phyloP scores from a whole-genome alignment of 2,797 vertebrate genomes.

The Stomatorhinus walkeri region DNA sequence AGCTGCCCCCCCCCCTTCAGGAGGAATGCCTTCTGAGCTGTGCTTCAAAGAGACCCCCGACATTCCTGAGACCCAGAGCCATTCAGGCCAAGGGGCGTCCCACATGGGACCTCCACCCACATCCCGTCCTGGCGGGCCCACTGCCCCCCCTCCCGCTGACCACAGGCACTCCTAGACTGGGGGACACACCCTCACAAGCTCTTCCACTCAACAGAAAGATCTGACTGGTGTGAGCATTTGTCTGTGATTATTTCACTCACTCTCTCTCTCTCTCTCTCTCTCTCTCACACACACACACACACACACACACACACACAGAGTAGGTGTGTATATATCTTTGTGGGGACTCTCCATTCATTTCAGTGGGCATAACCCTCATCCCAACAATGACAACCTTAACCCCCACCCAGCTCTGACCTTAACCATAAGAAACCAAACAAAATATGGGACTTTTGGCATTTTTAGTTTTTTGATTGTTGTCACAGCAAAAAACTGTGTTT shows the following conservation, averaged over 20 bases:
- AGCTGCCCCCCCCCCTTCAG: neutral
- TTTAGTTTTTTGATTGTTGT: neutral
- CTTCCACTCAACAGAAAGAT: neutral
- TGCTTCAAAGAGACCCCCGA: neutral
- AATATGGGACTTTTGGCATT: neutral
- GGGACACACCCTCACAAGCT: neutral
- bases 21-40: neutral
- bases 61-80: slow-evolving; percentile 7
- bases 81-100: neutral
- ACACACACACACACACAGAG: neutral
- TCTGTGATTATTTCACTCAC: neutral
- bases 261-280: neutral
- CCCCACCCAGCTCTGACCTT: neutral
- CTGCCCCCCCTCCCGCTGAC: neutral
- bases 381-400: neutral
- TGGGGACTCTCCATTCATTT: neutral
- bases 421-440: neutral
- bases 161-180: neutral
- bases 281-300: neutral
- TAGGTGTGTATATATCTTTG: neutral
- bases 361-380: neutral
- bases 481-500: neutral
- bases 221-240: neutral
- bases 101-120: slow-evolving; percentile 3
- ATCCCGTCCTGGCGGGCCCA: neutral